phyloP scores from a whole-genome alignment of 2,888 invertebrate genomes.

The Diogma glabrata region DNA sequence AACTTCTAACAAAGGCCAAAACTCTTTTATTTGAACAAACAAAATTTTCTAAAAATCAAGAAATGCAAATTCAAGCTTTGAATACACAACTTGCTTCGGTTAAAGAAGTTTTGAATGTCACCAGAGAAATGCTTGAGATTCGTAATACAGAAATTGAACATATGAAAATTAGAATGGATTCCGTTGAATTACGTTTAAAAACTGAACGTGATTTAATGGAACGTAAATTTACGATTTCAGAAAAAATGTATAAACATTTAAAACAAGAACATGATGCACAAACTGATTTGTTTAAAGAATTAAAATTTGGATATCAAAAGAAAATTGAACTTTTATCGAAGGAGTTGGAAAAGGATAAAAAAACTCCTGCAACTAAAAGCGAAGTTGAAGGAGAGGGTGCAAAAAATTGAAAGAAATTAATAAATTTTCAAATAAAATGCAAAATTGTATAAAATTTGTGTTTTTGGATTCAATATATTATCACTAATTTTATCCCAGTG shows the following conservation, averaged over 20 bases:
- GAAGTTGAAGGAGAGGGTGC: too few species aligned
- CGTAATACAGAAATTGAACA: slow-evolving; percentile 69
- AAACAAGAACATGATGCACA: slow-evolving; percentile 70
- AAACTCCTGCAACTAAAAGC: too few species aligned
- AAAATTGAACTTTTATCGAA: slow-evolving; percentile 39
- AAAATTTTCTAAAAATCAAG: slow-evolving; percentile 64
- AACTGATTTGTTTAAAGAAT: slow-evolving; percentile 55
- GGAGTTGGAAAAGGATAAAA: slow-evolving; percentile 22
- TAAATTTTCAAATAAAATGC: too few species aligned
- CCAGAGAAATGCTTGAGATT: slow-evolving; percentile 67
- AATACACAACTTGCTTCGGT: slow-evolving; percentile 60
- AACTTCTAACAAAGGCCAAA: slow-evolving; percentile 50
- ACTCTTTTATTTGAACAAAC: slow-evolving; percentile 64
- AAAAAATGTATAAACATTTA: slow-evolving; percentile 60
- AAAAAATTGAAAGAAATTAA: too few species aligned
- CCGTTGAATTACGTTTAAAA: slow-evolving; percentile 55
- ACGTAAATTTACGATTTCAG: slow-evolving; percentile 57
- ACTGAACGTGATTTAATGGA: slow-evolving; percentile 62
- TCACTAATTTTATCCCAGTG: too few species aligned
- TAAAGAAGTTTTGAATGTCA: slow-evolving; percentile 70
- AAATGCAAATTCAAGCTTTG: slow-evolving; percentile 62
- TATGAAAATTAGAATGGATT: slow-evolving; percentile 55
- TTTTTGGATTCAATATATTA: too few species aligned
- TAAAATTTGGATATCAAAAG: slow-evolving; percentile 54
- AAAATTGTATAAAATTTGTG: too few species aligned